phyloP scores from a whole-genome alignment of 2,888 invertebrate species.

The Disparrhopalites patrizii region DNA sequence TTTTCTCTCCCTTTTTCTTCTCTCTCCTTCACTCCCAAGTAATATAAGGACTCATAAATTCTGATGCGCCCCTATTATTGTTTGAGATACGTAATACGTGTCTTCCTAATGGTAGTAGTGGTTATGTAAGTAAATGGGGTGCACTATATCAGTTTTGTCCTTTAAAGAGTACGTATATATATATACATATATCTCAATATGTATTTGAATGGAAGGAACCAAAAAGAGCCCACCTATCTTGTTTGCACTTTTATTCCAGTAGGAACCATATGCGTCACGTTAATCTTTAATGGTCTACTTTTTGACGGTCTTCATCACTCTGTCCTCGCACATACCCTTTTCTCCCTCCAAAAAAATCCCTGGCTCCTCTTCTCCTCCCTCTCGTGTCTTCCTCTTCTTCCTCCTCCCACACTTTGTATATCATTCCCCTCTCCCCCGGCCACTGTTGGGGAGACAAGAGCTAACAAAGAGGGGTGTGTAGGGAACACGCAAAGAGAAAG shows the following conservation, averaged over 20 bases:
- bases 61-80: constrained; percentile 13
- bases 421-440: constrained; percentile 19
- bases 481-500: too few relatives aligned
- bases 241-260: constrained; percentile 22
- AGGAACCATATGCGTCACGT: constrained; percentile 25
- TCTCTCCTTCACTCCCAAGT: neutral
- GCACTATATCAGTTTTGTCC: too few relatives aligned
- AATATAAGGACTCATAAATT: constrained; percentile 24
- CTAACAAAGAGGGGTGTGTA: too few relatives aligned
- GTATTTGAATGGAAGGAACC: neutral
- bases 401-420: constrained; percentile 21
- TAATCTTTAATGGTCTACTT: constrained; percentile 25
- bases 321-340: too few relatives aligned
- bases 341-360: constrained; percentile 18
- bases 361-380: constrained; percentile 17
- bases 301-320: constrained; percentile 28
- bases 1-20: constrained; percentile 1
- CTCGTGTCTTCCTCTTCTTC: constrained; percentile 12
- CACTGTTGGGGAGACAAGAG: too few relatives aligned
- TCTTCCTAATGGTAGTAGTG: too few relatives aligned
- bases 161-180: neutral
- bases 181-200: neutral
- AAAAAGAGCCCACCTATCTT: constrained; percentile 19
- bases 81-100: too few relatives aligned
- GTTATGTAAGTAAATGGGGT: too few relatives aligned